Conservation (phyloP, 2,797 vertebrate genomes). For the Sebastes oblongus region DNA sequence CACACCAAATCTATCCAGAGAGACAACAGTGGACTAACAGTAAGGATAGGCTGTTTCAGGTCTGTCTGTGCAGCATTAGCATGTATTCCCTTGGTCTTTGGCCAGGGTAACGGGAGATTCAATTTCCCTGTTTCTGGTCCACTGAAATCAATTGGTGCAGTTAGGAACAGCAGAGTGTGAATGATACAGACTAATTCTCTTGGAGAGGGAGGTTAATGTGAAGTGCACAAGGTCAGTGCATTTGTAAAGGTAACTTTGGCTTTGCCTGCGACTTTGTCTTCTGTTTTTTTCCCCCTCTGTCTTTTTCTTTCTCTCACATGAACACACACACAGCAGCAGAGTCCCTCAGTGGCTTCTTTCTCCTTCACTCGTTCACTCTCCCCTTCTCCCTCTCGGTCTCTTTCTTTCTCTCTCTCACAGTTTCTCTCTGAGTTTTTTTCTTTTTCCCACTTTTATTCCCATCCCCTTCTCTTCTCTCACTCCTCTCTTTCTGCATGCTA, state of each 20-base stretch:
- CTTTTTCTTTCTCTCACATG: slow-evolving; percentile 66
- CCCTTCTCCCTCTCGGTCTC: slow-evolving; percentile 15
- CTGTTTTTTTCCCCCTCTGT: slow-evolving; percentile 14
- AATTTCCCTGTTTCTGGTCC: slow-evolving; percentile 55
- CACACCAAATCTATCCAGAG: slow-evolving; percentile 43
- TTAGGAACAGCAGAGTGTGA: slow-evolving; percentile 61
- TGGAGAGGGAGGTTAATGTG: slow-evolving; percentile 64
- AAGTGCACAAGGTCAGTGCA: slow-evolving; percentile 67
- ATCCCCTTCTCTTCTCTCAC: not conserved
- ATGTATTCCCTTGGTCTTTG: slow-evolving; percentile 55
- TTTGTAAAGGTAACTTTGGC: slow-evolving; percentile 72
- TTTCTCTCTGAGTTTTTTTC: not conserved
- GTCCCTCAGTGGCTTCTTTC: slow-evolving; percentile 61
- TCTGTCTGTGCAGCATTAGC: slow-evolving; percentile 48
- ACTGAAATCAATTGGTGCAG: slow-evolving; percentile 63
- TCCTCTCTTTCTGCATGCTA: slow-evolving; percentile 33
- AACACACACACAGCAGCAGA: slow-evolving; percentile 53
- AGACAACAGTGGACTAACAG: slow-evolving; percentile 41
- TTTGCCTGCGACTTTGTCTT: slow-evolving; percentile 48
- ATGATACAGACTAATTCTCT: slow-evolving; percentile 61
- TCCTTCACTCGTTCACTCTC: slow-evolving; percentile 56
- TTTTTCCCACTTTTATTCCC: not conserved
- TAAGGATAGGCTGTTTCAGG: slow-evolving; percentile 30
- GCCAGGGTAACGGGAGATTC: slow-evolving; percentile 56
- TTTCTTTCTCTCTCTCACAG: slow-evolving; percentile 9